phyloP scores from a whole-genome alignment of 2,888 invertebrate genomes.

The Drosophila putrida region DNA sequence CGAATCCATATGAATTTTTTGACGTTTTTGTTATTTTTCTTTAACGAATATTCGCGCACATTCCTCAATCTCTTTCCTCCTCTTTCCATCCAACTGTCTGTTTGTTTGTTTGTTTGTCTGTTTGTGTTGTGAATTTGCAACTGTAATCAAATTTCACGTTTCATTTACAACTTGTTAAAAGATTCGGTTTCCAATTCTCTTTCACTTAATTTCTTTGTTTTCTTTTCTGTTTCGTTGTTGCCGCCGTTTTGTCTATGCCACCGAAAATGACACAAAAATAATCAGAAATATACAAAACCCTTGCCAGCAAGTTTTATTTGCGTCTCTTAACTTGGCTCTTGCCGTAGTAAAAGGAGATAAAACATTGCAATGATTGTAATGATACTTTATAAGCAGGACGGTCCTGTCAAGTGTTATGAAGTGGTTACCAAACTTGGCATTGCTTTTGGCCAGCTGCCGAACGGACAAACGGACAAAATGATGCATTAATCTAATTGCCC shows the following conservation, averaged over 20 bases:
- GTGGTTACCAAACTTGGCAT: constrained; percentile 57
- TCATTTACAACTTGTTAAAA: constrained; percentile 62
- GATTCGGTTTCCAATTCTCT: constrained; percentile 38
- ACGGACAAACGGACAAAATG: constrained; percentile 58
- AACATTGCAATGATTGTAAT: constrained; percentile 25
- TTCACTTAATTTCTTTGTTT: constrained; percentile 17
- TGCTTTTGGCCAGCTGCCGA: constrained; percentile 51
- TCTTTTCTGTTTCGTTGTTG: constrained; percentile 2
- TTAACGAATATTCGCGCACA: constrained; percentile 7
- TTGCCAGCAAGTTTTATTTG: constrained; percentile 45
- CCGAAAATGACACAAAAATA: constrained; percentile 39
- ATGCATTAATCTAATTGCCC: constrained; percentile 69
- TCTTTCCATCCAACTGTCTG: constrained; percentile 15
- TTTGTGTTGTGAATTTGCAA: constrained; percentile 46
- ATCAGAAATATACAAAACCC: constrained; percentile 45
- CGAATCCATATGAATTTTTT: constrained; percentile 44
- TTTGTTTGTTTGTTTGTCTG: constrained; percentile 31
- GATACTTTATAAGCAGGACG: constrained; percentile 30
- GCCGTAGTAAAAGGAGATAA: constrained; percentile 8
- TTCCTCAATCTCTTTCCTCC: constrained; percentile 23
- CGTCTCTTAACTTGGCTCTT: constrained; percentile 35
- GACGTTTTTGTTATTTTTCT: constrained; percentile 13
- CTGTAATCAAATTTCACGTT: constrained; percentile 69
- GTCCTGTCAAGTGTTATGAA: constrained; percentile 56
- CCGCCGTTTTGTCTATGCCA: constrained; percentile 72